Evolutionary conservation across 2,113 vertebrate genomes (phyloP), one percentile per base, ranked within the genome.

Genomic region (Ictalurus furcatus): DNA sequence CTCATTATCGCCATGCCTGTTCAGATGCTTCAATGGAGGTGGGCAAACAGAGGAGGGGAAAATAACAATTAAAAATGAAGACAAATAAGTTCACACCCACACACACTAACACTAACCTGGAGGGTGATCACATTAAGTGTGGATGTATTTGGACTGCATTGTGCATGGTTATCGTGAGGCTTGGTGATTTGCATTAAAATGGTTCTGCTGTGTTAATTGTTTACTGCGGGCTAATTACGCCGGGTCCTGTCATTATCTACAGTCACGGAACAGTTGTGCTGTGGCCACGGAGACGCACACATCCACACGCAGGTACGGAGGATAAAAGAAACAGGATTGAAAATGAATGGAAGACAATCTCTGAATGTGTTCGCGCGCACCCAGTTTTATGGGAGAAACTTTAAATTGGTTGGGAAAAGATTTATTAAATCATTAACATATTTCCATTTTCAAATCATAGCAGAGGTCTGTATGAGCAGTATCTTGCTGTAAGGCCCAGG

Each of bases 221-320:
- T 95, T 94, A 94, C 93, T 91, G 91, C 30, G 83, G 92, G 93
- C 92, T 95, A 95, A 96, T 96, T 96, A 95, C 93, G 91, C 85
- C 74, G 89, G 56, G 81, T 91, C 79, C 92, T 92, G 93, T 94
- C 92, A 94, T 94, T 93, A 94, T 89, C 88, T 87, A 89, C 85
- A 40, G n/a, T 67, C 54, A 85, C 13, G 69, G 88, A 84, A 73
- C 54, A 30, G 86, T 85, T 90, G 83, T 87, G 83, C 87, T 48
- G 63, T 37, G 58, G 84, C 86, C 87, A 61, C 65, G 34, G 83
- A 89, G 23, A 69, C 74, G 71, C 61, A 85, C n/a, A 71, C 63
- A 84, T n/a, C 16, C 78, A 44, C 34, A 48, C 67, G 79, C 69
- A 89, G 87, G 90, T 89, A 92, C 67, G 63, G 89, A 85, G 63